Conservation (phyloP, 2,888 invertebrate genomes). For the Schrankia costaestrigalis region DNA sequence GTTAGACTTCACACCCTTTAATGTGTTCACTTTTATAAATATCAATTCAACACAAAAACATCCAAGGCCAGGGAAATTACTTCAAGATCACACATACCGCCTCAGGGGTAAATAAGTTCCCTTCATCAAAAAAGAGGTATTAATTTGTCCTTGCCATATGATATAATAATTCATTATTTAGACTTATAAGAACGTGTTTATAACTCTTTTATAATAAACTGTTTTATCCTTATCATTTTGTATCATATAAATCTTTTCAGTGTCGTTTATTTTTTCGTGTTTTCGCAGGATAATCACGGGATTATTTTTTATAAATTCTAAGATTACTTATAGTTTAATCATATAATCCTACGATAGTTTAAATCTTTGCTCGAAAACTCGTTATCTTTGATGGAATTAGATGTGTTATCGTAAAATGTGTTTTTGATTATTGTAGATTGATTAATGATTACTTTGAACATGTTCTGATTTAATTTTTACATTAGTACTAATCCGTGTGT, state of each 20-base stretch:
- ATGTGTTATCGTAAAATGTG: slow-evolving; percentile 22
- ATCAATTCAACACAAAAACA: too few species aligned
- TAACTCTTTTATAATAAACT: slow-evolving; percentile 5
- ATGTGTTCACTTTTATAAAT: too few species aligned
- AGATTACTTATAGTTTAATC: slow-evolving; percentile 25
- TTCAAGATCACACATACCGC: too few species aligned
- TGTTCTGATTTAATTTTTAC: slow-evolving; percentile 26
- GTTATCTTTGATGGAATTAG: slow-evolving; percentile 21
- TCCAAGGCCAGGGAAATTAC: too few species aligned
- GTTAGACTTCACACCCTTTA: too few species aligned
- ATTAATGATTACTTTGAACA: slow-evolving; percentile 18
- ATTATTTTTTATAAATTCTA: slow-evolving; percentile 18
- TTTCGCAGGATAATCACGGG: slow-evolving; percentile 27
- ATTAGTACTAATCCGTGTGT: slow-evolving; percentile 11
- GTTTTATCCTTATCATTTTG: background rate
- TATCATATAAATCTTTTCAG: background rate
- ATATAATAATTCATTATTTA: slow-evolving; percentile 1
- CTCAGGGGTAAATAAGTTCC: too few species aligned
- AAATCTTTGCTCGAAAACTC: slow-evolving; percentile 16
- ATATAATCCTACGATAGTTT: slow-evolving; percentile 15
- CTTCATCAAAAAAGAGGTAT: too few species aligned
- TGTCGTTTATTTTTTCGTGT: background rate
- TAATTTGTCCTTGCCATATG: too few species aligned
- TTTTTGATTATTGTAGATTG: slow-evolving; percentile 28
- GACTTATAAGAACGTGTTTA: too few species aligned